Base-by-base conservation (phyloP, 2,888 invertebrate genomes). In the Phymatocera aterrima region DNA sequence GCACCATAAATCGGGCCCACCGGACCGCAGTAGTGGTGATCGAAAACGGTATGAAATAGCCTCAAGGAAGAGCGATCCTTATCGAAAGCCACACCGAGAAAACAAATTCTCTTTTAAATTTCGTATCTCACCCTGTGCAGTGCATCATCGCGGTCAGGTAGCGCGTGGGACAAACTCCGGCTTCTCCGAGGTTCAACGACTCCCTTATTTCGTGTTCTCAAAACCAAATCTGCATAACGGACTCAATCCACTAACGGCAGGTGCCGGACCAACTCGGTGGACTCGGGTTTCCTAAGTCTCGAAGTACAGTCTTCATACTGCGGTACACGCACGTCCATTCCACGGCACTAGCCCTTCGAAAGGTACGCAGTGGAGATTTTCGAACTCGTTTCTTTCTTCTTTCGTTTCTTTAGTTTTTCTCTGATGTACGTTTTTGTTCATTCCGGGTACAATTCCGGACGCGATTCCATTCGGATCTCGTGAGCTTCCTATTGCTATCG, bases 171-270 rank as follows among this genome's bases (percentile, higher is more conserved):
- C 64, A 64, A 64, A 64, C 64, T 57, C 57, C 24, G 28, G 57
- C 57, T 57, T 15, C n/a, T n/a, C 24, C 5, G 72, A 75, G 60
- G 75, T 54, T 75, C 75, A 60, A 57, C 60, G 75, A 75, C 75
- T 75, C 43, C 75, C 60, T 40, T 60, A 60, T 43, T 75, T 60
- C 60, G 43, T 24, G 28, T 24, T 40, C 24, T 18, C 40, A 12
- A 8, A 40, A 75, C 60, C 6, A 31, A 60, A 75, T 75, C 75
- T 75, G 75, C 75, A 75, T 75, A 75, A 75, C 75, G 75, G 57
- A 75, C 34, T 75, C 40, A 57, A 75, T 21, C 51, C 21, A 54
- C 65, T 18, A 43, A n/a, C 31, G 60, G 57, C 57, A 57, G 75
- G 75, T 75, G 75, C 75, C 57, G 21, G 40, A 21, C 21, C 51